Base-by-base conservation (phyloP, 2,113 vertebrate species). In the Microtus richardsoni region DNA sequence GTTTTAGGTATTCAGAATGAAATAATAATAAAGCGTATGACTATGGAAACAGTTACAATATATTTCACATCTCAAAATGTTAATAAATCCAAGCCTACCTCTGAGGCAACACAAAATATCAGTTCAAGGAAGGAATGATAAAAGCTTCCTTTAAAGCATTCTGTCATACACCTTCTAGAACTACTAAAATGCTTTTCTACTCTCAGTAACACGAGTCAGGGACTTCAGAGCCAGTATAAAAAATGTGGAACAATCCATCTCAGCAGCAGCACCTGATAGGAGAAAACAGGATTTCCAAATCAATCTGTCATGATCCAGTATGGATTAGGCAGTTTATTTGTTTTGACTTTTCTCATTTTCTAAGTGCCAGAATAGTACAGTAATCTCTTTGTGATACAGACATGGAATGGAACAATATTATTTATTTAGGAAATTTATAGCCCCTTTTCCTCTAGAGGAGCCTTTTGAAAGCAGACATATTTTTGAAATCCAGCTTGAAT, bases 271-370 rank as follows among this genome's bases (percentile, higher is more conserved):
- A 95, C 90, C 93, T 95, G 94, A 97, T 96, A 95, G 95, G 86
- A 95, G 93, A 97, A 96, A 97, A 88, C 96, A 91, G 95, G 58
- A 95, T 97, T 97, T 97, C 95, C 95, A 97, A 91, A 97, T 96
- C 96, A 96, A 97, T 98, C 97, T 97, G 93, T 97, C 96, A 98
- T 91, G 97, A 97, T 97, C 95, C 91, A 91, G 92, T 96, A 97
- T 96, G 96, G 95, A 98, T 98, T 97, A 96, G 97, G 73, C 86
- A 97, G 95, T 98, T 97, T 96, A 97, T 98, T 97, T 97, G 96
- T 97, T 97, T 95, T 97, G 97, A 97, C 97, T 97, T 97, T 96
- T 97, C 96, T 97, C 96, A 97, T 97, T 98, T 98, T 95, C 97
- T 97, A 97, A 97, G 93, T 97, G 97, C 95, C 97, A 97, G 82